Evolutionary conservation across 1,140 invertebrate genomes (phyloP).

Genomic region (Triops longicaudatus): DNA sequence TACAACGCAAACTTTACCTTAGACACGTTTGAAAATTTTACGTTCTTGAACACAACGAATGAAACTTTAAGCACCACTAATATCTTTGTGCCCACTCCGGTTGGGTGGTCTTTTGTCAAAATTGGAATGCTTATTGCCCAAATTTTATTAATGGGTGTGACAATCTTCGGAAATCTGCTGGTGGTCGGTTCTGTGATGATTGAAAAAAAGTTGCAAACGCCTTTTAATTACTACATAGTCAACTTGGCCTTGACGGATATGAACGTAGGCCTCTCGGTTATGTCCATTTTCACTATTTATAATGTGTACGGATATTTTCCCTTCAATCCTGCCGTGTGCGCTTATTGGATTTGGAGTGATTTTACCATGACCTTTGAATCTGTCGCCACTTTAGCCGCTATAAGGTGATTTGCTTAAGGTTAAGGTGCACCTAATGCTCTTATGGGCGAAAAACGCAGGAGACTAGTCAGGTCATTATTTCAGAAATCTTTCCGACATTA

Average conservation of each 20-base stretch:
- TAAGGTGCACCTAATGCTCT: too few species aligned
- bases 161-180: slow-evolving; percentile 35
- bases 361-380: slow-evolving; percentile 42
- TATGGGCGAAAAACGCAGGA: too few species aligned
- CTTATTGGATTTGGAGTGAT: slow-evolving; percentile 41
- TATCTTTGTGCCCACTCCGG: not conserved
- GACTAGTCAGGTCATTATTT: too few species aligned
- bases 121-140: slow-evolving; percentile 26
- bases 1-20: not conserved
- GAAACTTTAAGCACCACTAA: not conserved
- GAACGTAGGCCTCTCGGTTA: slow-evolving; percentile 36
- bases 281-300: slow-evolving; percentile 36
- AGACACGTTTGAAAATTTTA: not conserved
- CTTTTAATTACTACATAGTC: slow-evolving; percentile 36
- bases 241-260: slow-evolving; percentile 37
- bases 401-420: too few species aligned
- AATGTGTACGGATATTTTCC: slow-evolving; percentile 35
- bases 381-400: slow-evolving; percentile 39
- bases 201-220: slow-evolving; percentile 35
- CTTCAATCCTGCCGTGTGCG: slow-evolving; percentile 36
- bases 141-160: slow-evolving; percentile 34
- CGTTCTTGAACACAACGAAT: not conserved
- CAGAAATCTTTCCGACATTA: too few species aligned
- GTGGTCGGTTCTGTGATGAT: slow-evolving; percentile 34
- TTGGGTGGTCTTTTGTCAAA: slow-evolving; percentile 21